Percentiles rank a stretch among this genome's conserved stretches.
These are phyloP conservation scores for Eumacrocentrus americanus DNA, from an alignment of 2,888 invertebrate species.

Conservation along the genomic window DNA sequence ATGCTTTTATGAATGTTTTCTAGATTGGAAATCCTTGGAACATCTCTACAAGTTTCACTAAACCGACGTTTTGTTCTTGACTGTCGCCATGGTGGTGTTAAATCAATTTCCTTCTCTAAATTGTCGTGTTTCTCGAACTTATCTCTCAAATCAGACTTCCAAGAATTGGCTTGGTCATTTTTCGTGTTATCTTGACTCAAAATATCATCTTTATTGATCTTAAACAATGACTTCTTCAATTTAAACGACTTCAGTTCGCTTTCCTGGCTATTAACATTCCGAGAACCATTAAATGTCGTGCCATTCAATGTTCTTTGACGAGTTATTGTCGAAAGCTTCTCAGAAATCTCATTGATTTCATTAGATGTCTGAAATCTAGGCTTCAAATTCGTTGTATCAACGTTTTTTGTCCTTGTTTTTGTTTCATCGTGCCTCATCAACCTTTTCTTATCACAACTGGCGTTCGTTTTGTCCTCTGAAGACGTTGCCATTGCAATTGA, in stretches of 20 bases:
- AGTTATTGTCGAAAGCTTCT: slow-evolving; percentile 52
- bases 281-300: slow-evolving; percentile 54
- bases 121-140: not conserved
- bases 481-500: not conserved
- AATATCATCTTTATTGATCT: not conserved
- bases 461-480: not conserved
- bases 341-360: slow-evolving; percentile 53
- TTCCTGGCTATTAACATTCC: slow-evolving; percentile 39
- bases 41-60: slow-evolving; percentile 57
- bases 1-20: slow-evolving; percentile 53
- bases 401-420: slow-evolving; percentile 1
- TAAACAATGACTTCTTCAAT: slow-evolving; percentile 32
- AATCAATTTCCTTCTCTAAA: slow-evolving; percentile 40
- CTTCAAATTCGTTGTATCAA: not conserved
- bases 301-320: slow-evolving; percentile 53
- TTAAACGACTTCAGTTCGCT: slow-evolving; percentile 10
- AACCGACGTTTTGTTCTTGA: slow-evolving; percentile 51
- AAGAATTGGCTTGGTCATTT: not conserved
- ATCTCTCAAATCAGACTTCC: slow-evolving; percentile 24
- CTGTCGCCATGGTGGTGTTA: slow-evolving; percentile 56
- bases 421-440: not conserved
- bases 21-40: slow-evolving; percentile 55
- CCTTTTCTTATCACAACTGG: not conserved
- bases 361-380: slow-evolving; percentile 11
- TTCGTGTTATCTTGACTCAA: not conserved